Evolutionary conservation across 1,140 invertebrate species (phyloP).

Genomic region (Drosophila micromelanica): DNA sequence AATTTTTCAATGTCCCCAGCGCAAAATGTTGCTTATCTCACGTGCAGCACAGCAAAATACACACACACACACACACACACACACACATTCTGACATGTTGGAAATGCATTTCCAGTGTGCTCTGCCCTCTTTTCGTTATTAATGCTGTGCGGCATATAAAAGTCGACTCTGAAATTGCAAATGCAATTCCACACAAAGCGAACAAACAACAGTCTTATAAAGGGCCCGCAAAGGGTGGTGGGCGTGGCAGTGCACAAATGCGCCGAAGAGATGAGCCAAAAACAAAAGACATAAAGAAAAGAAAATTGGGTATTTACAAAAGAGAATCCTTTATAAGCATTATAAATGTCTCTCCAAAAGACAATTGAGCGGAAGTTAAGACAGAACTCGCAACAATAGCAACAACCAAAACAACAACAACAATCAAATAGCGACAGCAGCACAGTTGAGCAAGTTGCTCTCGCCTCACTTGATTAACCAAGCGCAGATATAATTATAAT

Average conservation of each 20-base stretch:
- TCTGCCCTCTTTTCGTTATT: conserved; percentile 22
- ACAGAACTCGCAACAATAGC: conserved; percentile 11
- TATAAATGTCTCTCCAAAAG: conserved; percentile 29
- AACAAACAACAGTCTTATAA: neutral
- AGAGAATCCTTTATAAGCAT: conserved; percentile 13
- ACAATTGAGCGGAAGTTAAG: conserved; percentile 68
- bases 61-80: conserved; percentile 16
- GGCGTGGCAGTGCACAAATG: conserved; percentile 8
- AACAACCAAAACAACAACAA: conserved; percentile 18
- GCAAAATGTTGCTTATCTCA: conserved; percentile 69
- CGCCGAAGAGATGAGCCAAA: conserved; percentile 16
- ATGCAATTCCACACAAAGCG: conserved; percentile 11
- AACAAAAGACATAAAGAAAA: neutral
- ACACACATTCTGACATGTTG: neutral
- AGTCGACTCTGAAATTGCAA: conserved; percentile 19
- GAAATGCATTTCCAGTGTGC: conserved; percentile 25
- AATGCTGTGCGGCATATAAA: conserved; percentile 27
- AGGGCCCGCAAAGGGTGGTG: neutral
- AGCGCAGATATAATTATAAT: conserved; percentile 77
- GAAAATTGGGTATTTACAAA: conserved; percentile 1
- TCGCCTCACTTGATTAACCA: conserved; percentile 71
- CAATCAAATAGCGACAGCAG: conserved; percentile 3
- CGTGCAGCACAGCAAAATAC: conserved; percentile 48
- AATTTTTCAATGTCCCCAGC: conserved; percentile 45
- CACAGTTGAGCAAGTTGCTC: conserved; percentile 9